Conservation (phyloP, 37 sponge, comb jelly and placozoan genomes). For the Aplysina aerophoba region DNA sequence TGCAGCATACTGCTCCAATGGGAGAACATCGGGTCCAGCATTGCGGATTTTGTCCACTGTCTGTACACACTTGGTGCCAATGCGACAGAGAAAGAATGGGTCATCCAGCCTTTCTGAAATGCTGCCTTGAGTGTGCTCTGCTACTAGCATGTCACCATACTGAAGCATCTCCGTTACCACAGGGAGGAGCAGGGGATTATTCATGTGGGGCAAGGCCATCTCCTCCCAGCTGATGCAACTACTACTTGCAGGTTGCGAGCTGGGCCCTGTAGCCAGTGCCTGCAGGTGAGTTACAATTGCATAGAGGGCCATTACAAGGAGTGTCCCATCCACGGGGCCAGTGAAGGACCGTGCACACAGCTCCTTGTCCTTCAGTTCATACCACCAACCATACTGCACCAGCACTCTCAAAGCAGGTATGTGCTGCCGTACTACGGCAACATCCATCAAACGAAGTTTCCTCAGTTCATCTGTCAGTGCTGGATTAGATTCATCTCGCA, state of each 20-base stretch:
- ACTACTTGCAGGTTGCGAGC: background rate
- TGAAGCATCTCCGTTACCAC: background rate
- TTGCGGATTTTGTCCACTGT: background rate
- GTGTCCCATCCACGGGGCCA: background rate
- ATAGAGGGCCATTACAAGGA: slow-evolving; percentile 12
- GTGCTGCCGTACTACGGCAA: background rate
- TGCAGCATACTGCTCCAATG: background rate
- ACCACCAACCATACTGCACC: background rate
- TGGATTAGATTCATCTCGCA: slow-evolving; percentile 17
- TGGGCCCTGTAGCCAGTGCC: background rate
- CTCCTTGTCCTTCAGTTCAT: slow-evolving; percentile 7
- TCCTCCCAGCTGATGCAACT: background rate
- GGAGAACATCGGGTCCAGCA: background rate
- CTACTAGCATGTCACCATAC: background rate
- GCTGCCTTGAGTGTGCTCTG: too few species aligned
- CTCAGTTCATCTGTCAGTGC: background rate
- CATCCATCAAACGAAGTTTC: background rate
- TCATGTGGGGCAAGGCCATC: background rate
- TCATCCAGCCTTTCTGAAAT: background rate
- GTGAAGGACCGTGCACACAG: background rate
- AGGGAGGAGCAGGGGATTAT: background rate
- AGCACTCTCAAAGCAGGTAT: background rate
- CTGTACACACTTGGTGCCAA: background rate
- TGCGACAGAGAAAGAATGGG: background rate
- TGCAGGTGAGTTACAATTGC: background rate